Conservation (phyloP, 2,888 invertebrate genomes). For the Ceratothoa steindachneri region DNA sequence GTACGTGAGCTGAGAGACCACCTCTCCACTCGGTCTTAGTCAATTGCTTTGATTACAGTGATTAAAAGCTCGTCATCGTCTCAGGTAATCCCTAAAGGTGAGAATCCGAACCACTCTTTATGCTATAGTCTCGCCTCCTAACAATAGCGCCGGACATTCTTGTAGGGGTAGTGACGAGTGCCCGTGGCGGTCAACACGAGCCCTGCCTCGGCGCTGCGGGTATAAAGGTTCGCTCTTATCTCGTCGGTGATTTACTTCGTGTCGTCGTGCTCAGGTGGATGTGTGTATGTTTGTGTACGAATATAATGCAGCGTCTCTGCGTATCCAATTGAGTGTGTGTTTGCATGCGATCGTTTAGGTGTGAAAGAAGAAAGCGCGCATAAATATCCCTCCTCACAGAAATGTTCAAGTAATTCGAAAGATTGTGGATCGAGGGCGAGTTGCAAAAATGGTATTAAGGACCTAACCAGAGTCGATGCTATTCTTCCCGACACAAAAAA, state of each 20-base stretch:
- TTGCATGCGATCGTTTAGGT: too few species aligned
- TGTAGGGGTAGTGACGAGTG: not conserved
- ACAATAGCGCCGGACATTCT: not conserved
- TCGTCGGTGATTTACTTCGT: not conserved
- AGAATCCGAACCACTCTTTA: not conserved
- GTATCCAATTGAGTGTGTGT: too few species aligned
- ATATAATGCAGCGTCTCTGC: too few species aligned
- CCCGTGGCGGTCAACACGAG: not conserved
- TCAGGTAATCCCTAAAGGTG: not conserved
- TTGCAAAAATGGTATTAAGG: too few species aligned
- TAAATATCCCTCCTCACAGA: too few species aligned
- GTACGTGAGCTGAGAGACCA: not conserved
- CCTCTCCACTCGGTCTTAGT: not conserved
- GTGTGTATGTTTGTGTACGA: too few species aligned
- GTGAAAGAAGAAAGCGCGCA: too few species aligned
- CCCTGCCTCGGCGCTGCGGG: not conserved
- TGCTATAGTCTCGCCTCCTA: not conserved
- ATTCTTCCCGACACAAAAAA: too few species aligned
- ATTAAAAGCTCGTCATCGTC: not conserved
- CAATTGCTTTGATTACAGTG: not conserved
- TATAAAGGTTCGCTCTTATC: not conserved
- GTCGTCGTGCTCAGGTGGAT: not conserved
- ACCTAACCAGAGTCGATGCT: too few species aligned
- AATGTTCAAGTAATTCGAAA: too few species aligned
- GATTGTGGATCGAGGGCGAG: too few species aligned